Conservation (phyloP, 2,113 vertebrate species). For the Hyperopisus bebe region DNA sequence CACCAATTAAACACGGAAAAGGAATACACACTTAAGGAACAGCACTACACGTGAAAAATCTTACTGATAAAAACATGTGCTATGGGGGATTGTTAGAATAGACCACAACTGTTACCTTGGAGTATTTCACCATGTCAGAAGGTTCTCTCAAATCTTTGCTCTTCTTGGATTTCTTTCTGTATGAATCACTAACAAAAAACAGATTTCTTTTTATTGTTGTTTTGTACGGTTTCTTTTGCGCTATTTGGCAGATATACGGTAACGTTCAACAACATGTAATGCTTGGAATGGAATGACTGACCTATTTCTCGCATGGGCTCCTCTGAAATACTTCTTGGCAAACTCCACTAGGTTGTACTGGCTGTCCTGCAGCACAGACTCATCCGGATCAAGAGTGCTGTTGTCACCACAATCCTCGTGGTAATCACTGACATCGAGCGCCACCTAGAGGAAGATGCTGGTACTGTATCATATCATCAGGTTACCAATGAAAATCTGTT, state of each 20-base stretch:
- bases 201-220: background rate
- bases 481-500: background rate
- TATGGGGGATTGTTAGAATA: background rate
- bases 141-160: conserved; percentile 56
- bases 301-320: conserved; percentile 51
- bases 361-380: conserved; percentile 43
- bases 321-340: conserved; percentile 82
- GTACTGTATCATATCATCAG: background rate
- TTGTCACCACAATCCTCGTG: conserved; percentile 41
- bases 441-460: conserved; percentile 36
- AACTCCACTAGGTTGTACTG: conserved; percentile 78
- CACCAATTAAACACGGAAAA: background rate
- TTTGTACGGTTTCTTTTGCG: background rate
- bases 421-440: conserved; percentile 41
- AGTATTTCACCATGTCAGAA: conserved; percentile 78
- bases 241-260: background rate
- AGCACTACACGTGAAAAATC: background rate
- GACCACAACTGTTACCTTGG: conserved; percentile 68
- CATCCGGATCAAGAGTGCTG: conserved; percentile 32
- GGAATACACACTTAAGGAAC: background rate
- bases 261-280: background rate
- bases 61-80: background rate
- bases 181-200: conserved; percentile 61
- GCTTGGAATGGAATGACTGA: conserved; percentile 50
- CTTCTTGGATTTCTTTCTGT: conserved; percentile 64